phyloP scores from a whole-genome alignment of 53 echinoderm and acorn worm genomes.

The Paracentrotus lividus region DNA sequence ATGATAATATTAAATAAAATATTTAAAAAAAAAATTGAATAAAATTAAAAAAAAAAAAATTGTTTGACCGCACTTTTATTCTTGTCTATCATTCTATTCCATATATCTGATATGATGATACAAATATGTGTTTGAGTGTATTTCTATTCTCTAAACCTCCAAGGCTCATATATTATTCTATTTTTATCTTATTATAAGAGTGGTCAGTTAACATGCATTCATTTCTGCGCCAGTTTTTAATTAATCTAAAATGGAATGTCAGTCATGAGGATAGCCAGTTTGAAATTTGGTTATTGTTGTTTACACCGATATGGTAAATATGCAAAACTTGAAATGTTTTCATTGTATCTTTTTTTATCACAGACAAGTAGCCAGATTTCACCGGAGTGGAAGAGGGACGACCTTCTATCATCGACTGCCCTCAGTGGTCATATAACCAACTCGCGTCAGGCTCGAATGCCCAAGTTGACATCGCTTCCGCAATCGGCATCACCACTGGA shows the following conservation, averaged over 20 bases:
- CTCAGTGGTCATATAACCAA: conserved; percentile 66
- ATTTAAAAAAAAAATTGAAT: too few species aligned
- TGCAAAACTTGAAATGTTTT: not conserved
- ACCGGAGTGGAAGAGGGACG: conserved; percentile 56
- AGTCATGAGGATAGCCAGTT: too few species aligned
- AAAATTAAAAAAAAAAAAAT: too few species aligned
- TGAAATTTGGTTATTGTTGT: not conserved
- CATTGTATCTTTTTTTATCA: not conserved
- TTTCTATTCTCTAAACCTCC: not conserved
- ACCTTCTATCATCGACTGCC: conserved; percentile 57
- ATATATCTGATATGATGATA: too few species aligned
- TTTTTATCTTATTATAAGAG: too few species aligned
- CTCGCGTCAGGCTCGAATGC: conserved; percentile 69
- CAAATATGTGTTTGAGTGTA: too few species aligned
- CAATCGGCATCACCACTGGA: conserved; percentile 86
- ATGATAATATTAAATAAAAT: too few species aligned
- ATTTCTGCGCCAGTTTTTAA: too few species aligned
- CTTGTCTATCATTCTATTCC: too few species aligned
- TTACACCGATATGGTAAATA: not conserved
- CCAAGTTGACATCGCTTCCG: conserved; percentile 83
- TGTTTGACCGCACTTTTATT: too few species aligned
- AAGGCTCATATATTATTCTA: not conserved
- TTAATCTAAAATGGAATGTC: too few species aligned
- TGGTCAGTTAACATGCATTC: too few species aligned
- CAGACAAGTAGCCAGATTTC: conserved; percentile 57